A percentile compares a stretch with the other conserved stretches of the same genome.
Evolutionary conservation across 2,888 invertebrate species (phyloP).

Genomic region (Ophion ventricosus): DNA sequence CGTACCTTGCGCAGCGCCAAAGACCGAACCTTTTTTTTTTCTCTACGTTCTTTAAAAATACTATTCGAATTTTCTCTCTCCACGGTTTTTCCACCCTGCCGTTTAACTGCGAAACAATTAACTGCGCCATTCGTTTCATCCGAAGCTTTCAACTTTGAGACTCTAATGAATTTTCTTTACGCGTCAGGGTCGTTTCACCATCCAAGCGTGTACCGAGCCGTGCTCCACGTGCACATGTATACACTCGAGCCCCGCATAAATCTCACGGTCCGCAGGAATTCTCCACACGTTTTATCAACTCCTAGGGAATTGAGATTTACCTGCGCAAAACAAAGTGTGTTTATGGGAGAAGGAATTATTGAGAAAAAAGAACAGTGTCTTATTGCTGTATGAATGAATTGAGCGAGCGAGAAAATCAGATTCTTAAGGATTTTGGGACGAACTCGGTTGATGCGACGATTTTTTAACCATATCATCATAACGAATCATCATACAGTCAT

Average conservation of each 20-base stretch:
- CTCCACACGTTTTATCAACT: not conserved
- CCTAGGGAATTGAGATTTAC: not conserved
- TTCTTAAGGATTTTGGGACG: slow-evolving; percentile 34
- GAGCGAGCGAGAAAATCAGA: not conserved
- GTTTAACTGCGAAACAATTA: slow-evolving; percentile 68
- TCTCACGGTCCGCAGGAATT: not conserved
- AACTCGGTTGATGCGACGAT: slow-evolving; percentile 22
- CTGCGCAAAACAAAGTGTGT: not conserved
- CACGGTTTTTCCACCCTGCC: slow-evolving; percentile 17
- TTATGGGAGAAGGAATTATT: not conserved
- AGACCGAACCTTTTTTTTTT: slow-evolving; percentile 44
- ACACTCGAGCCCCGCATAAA: slow-evolving; percentile 47
- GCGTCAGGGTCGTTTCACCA: slow-evolving; percentile 57
- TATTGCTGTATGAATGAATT: not conserved
- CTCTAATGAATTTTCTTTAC: slow-evolving; percentile 72
- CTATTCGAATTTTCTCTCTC: slow-evolving; percentile 22
- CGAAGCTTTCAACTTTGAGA: slow-evolving; percentile 61
- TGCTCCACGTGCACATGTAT: slow-evolving; percentile 15
- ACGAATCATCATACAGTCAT: slow-evolving; percentile 12
- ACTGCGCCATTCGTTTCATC: slow-evolving; percentile 61
- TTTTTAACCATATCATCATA: slow-evolving; percentile 1
- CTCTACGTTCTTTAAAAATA: slow-evolving; percentile 19
- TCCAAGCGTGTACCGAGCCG: slow-evolving; percentile 40
- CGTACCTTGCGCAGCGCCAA: slow-evolving; percentile 32
- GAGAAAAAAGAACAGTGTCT: not conserved